Conservation (phyloP, 2,113 vertebrate genomes). For the Motacilla tschutschensis region DNA sequence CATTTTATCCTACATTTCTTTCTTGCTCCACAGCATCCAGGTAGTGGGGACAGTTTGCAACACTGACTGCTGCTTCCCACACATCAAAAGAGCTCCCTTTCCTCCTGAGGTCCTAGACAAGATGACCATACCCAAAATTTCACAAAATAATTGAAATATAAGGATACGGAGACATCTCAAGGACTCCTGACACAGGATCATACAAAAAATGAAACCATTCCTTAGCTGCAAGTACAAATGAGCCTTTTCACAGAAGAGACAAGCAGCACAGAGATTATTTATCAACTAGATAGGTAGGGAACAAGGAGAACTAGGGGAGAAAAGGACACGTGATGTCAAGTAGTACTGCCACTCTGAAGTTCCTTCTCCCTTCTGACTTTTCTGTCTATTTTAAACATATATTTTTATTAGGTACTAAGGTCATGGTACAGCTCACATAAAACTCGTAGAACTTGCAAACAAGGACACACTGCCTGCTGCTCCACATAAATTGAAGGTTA, state of each 20-base stretch:
- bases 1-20: neutral
- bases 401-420: conserved; percentile 32
- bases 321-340: neutral
- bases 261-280: neutral
- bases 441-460: neutral
- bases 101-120: neutral
- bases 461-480: neutral
- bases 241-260: neutral
- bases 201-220: neutral
- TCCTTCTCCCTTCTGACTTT: neutral
- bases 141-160: neutral
- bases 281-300: neutral
- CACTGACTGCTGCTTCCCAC: neutral
- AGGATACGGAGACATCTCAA: neutral
- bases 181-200: neutral
- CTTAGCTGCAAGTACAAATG: neutral
- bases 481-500: conserved; percentile 35
- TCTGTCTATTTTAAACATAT: conserved; percentile 33
- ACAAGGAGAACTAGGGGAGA: neutral
- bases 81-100: rapidly evolving
- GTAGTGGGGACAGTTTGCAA: neutral
- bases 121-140: neutral
- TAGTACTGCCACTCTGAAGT: neutral
- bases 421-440: neutral
- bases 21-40: neutral